Evolutionary conservation across 30 jellyfish, hydroid and myxozoan species (phyloP).

Genomic region (Turritopsis rubra): DNA sequence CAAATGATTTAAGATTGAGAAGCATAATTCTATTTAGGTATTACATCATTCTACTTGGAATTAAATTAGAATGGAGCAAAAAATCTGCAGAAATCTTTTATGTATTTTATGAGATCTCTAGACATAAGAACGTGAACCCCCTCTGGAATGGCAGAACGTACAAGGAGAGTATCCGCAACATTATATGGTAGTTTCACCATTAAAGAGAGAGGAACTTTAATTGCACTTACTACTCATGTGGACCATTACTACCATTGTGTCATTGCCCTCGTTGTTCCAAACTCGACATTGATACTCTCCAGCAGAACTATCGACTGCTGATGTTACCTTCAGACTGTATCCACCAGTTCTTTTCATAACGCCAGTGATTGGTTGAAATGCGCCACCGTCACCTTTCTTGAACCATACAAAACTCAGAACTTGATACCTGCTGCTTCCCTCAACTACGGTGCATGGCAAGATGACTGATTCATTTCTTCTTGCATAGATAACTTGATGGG

Average conservation of each 20-base stretch:
- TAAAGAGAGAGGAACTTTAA: background rate
- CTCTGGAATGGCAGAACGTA: too few species aligned
- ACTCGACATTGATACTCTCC: constrained; percentile 32
- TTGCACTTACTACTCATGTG: constrained; percentile 24
- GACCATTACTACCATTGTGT: background rate
- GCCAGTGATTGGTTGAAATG: constrained; percentile 20
- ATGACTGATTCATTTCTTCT: constrained; percentile 36
- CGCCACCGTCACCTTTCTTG: constrained; percentile 7
- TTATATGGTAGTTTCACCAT: background rate
- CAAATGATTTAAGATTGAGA: too few species aligned
- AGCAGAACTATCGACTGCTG: background rate
- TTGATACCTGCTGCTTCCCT: constrained; percentile 50
- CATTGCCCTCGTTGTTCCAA: constrained; percentile 14
- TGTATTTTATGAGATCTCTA: too few species aligned
- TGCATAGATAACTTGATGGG: background rate
- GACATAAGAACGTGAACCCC: too few species aligned
- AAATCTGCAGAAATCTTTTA: too few species aligned
- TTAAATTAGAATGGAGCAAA: too few species aligned
- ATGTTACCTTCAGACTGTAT: background rate
- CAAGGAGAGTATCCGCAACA: too few species aligned
- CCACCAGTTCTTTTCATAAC: background rate
- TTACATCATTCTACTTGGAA: too few species aligned
- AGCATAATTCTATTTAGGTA: too few species aligned
- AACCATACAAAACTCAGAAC: constrained; percentile 67
- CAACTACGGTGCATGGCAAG: constrained; percentile 51